Percentiles rank a stretch among this genome's conserved stretches.
Conservation (phyloP, 2,797 vertebrate genomes). For the Sardinella longiceps region DNA sequence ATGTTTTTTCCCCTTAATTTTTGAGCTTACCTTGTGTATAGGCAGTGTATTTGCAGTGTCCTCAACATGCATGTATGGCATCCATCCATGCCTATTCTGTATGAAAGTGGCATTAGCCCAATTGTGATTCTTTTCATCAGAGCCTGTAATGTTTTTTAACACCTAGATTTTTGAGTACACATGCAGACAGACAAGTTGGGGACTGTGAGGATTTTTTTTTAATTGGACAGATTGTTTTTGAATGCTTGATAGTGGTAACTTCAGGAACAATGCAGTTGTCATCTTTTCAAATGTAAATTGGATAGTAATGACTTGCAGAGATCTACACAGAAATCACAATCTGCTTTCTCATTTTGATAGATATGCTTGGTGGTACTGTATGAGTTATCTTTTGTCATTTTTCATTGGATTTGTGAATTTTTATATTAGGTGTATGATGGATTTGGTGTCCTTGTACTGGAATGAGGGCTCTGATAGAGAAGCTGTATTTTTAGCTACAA, state of each 20-base stretch:
- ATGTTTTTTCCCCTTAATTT: too few species aligned
- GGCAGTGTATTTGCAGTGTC: background rate
- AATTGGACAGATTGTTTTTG: background rate
- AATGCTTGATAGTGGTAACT: background rate
- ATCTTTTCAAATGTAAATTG: background rate
- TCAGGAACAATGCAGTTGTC: background rate
- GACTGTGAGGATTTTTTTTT: background rate
- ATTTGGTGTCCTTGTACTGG: background rate
- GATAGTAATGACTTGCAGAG: background rate
- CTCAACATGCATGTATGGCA: background rate
- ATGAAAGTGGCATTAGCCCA: background rate
- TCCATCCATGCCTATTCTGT: background rate
- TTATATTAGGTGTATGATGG: background rate
- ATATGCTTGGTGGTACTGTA: background rate
- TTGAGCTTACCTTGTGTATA: background rate
- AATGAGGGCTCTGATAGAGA: background rate
- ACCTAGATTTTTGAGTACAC: too few species aligned
- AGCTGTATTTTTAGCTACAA: background rate
- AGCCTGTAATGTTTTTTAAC: too few species aligned
- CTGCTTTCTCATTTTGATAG: background rate
- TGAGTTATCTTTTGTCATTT: background rate
- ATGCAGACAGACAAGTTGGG: background rate
- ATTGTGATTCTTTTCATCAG: background rate
- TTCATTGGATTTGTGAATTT: background rate
- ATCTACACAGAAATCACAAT: background rate